Evolutionary conservation across 2,797 vertebrate genomes (phyloP).

Genomic region (Gobio occitaniae): DNA sequence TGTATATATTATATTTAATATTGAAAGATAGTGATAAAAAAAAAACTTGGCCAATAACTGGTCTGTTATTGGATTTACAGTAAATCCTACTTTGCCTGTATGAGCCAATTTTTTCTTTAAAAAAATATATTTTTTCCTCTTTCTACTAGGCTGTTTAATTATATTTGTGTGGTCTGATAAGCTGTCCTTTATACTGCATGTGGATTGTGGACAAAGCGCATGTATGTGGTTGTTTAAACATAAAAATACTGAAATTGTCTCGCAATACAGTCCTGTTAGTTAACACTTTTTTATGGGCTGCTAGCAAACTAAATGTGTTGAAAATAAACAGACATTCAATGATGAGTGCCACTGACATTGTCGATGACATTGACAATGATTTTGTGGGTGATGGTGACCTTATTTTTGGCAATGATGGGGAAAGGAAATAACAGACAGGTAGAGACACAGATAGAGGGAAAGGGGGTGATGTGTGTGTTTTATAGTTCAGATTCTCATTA

Average conservation of each 20-base stretch:
- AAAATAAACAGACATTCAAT: slow-evolving; percentile 17
- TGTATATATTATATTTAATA: neutral
- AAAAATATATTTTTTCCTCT: too few species aligned
- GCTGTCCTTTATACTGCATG: neutral
- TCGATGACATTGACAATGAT: slow-evolving; percentile 34
- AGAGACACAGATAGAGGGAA: neutral
- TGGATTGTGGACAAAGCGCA: slow-evolving; percentile 1
- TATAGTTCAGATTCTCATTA: neutral
- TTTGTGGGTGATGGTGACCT: slow-evolving; percentile 11
- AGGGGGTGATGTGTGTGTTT: neutral
- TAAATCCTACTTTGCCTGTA: neutral
- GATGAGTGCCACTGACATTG: slow-evolving; percentile 41
- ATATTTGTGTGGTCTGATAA: neutral
- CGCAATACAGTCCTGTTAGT: neutral
- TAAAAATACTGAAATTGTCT: neutral
- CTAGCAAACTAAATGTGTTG: neutral
- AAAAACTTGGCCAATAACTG: too few species aligned
- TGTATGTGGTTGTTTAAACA: slow-evolving; percentile 3
- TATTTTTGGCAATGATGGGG: slow-evolving; percentile 33
- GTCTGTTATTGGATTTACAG: neutral
- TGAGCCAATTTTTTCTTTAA: too few species aligned
- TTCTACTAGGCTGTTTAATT: neutral
- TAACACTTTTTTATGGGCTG: neutral
- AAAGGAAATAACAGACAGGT: slow-evolving; percentile 15
- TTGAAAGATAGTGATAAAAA: neutral